phyloP scores from a whole-genome alignment of 2,113 vertebrate genomes.

The Equus przewalskii region DNA sequence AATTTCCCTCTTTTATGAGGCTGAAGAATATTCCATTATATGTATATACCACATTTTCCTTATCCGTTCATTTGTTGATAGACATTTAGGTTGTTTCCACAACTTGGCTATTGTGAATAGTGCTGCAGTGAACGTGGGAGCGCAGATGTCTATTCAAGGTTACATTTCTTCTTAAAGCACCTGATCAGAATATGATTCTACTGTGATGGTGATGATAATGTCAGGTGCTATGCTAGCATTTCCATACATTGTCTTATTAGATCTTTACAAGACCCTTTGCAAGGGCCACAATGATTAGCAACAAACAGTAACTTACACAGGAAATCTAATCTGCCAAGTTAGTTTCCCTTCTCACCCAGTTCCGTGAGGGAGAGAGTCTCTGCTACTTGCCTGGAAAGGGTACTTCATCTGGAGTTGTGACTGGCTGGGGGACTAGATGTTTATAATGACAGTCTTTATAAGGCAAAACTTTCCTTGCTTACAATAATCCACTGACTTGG shows the following conservation, averaged over 20 bases:
- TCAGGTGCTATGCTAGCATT: not conserved
- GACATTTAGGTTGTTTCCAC: not conserved
- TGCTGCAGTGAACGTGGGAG: not conserved
- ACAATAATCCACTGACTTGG: conserved; percentile 58
- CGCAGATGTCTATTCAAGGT: not conserved
- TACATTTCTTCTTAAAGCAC: not conserved
- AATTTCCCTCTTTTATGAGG: not conserved
- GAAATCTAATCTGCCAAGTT: not conserved
- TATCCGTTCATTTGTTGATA: not conserved
- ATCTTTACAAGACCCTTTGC: not conserved
- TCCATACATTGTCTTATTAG: not conserved
- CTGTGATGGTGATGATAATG: not conserved
- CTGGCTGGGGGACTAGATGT: not conserved
- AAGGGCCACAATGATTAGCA: not conserved
- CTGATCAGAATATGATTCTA: not conserved
- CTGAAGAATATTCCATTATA: not conserved
- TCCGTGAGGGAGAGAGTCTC: not conserved
- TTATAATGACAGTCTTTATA: not conserved
- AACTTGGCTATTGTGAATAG: not conserved
- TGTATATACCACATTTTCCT: not conserved
- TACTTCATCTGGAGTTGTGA: not conserved
- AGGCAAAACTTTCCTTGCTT: conserved; percentile 69
- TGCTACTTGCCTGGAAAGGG: not conserved
- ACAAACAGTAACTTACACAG: not conserved
- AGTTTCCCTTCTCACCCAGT: not conserved